Evolutionary conservation across 2,113 vertebrate species (phyloP).

Genomic region (Chlamydotis undulata): DNA sequence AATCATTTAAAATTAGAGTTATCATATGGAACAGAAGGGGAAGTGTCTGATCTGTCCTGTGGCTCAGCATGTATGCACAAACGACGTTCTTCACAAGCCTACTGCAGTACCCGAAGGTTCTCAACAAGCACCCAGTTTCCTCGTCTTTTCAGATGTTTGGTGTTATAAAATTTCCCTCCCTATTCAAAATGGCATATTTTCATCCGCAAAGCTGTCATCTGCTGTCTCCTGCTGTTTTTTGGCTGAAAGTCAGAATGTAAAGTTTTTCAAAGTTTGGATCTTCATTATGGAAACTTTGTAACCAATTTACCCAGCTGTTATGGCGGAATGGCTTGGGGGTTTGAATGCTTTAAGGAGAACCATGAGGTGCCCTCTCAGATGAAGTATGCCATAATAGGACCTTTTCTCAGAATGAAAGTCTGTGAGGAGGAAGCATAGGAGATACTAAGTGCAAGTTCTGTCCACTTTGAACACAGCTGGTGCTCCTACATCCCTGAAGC

Average conservation of each 20-base stretch:
- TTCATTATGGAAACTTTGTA: not conserved
- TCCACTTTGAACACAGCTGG: not conserved
- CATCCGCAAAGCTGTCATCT: not conserved
- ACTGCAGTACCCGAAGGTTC: rapidly evolving
- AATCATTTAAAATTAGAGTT: not conserved
- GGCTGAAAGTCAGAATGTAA: not conserved
- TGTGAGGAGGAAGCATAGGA: rapidly evolving
- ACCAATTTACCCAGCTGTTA: not conserved
- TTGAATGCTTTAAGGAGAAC: not conserved
- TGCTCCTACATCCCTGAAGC: not conserved
- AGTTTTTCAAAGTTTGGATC: not conserved
- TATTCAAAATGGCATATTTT: not conserved
- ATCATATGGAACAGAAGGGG: not conserved
- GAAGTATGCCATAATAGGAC: not conserved
- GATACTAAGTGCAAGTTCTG: not conserved
- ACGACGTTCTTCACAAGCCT: not conserved
- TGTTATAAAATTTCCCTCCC: not conserved
- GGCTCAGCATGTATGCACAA: not conserved
- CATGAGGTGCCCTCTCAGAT: rapidly evolving
- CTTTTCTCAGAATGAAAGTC: not conserved
- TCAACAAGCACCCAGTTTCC: not conserved
- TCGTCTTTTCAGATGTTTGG: not conserved
- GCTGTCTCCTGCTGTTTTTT: not conserved
- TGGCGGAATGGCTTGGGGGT: not conserved
- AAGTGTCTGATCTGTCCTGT: not conserved